Evolutionary conservation across 2,113 vertebrate species (phyloP).

Genomic region (Gymnarchus niloticus): DNA sequence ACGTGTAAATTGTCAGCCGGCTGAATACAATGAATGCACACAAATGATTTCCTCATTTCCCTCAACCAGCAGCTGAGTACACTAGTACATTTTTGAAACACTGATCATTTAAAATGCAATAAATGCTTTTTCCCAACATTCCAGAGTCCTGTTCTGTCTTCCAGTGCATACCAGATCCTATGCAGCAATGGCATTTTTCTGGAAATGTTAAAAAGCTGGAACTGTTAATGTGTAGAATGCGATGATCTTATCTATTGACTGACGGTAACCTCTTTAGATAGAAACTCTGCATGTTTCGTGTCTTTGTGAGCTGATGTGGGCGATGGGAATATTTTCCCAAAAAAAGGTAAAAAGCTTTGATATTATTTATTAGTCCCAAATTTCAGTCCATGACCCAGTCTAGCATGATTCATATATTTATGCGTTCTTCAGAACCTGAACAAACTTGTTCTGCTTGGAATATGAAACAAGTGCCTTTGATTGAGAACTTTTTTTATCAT

Average conservation of each 20-base stretch:
- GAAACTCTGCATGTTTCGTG: neutral
- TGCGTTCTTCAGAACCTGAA: neutral
- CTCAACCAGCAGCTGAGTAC: neutral
- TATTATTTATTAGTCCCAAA: neutral
- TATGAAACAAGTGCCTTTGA: neutral
- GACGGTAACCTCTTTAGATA: neutral
- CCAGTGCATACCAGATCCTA: neutral
- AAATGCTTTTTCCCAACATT: neutral
- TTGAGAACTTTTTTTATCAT: neutral
- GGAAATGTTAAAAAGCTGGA: neutral
- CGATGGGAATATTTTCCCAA: neutral
- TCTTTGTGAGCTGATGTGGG: neutral
- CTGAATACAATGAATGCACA: neutral
- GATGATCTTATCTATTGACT: neutral
- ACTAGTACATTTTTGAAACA: neutral
- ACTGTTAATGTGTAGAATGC: neutral
- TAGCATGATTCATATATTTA: neutral
- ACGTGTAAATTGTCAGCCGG: neutral
- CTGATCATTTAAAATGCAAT: neutral
- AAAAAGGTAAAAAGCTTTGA: neutral
- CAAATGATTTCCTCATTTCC: neutral
- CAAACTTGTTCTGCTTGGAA: neutral
- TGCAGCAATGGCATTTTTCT: neutral
- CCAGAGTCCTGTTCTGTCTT: neutral
- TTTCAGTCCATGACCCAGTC: conserved; percentile 1